phyloP scores from a whole-genome alignment of 2,888 invertebrate species.

The Unio delphinus region DNA sequence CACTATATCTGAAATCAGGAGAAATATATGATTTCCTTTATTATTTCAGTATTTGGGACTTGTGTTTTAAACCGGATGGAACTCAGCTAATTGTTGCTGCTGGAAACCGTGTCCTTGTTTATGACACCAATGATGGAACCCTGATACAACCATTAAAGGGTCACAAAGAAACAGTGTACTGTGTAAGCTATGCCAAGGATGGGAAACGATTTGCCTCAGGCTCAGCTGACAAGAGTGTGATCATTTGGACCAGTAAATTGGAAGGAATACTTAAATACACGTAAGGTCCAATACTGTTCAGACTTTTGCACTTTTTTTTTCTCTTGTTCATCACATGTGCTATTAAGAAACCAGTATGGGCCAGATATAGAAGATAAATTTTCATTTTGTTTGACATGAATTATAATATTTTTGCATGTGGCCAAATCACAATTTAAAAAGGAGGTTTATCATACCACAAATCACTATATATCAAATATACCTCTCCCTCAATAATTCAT shows the following conservation, averaged over 20 bases:
- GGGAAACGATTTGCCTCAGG: conserved; percentile 98
- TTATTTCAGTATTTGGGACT: conserved; percentile 86
- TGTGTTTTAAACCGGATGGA: conserved; percentile 97
- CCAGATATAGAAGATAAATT: too few species aligned
- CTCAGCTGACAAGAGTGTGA: conserved; percentile 96
- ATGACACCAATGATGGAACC: conserved; percentile 91
- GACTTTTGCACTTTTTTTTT: background rate
- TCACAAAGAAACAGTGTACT: conserved; percentile 94
- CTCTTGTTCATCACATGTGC: too few species aligned
- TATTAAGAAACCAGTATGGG: too few species aligned
- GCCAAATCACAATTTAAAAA: too few species aligned
- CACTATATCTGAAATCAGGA: background rate
- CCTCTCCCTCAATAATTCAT: too few species aligned
- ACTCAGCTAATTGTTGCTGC: conserved; percentile 94
- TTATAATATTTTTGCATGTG: too few species aligned
- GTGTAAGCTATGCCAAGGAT: conserved; percentile 92
- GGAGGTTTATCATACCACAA: too few species aligned
- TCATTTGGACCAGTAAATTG: conserved; percentile 96
- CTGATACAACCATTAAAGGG: conserved; percentile 94
- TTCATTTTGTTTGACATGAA: too few species aligned
- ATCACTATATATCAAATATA: too few species aligned
- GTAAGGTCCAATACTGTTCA: conserved; percentile 75
- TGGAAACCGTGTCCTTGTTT: conserved; percentile 94
- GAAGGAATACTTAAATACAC: conserved; percentile 96
- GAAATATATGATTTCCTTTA: conserved; percentile 6